Conservation (phyloP, 2,113 vertebrate species). For the Calidris pugnax region DNA sequence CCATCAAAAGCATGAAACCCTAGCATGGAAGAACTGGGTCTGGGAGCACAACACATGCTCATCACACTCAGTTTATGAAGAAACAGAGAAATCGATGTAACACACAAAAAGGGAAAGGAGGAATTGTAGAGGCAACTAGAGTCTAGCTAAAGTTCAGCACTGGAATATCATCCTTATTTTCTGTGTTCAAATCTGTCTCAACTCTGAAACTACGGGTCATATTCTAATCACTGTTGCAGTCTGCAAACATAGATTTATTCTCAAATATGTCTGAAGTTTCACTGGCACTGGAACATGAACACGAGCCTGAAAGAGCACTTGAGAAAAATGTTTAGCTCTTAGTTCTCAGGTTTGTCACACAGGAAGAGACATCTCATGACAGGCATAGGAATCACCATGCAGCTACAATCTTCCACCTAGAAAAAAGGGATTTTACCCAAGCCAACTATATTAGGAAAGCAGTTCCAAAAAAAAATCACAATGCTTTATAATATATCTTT, state of each 20-base stretch:
- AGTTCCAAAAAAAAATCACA: not conserved
- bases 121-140: not conserved
- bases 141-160: not conserved
- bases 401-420: not conserved
- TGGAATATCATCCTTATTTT: not conserved
- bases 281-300: not conserved
- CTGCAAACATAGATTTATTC: not conserved
- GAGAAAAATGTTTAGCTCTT: not conserved
- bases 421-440: not conserved
- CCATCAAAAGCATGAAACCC: not conserved
- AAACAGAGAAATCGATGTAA: not conserved
- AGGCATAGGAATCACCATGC: not conserved
- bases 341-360: not conserved
- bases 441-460: not conserved
- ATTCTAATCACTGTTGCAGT: not conserved
- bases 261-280: not conserved
- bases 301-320: not conserved
- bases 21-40: not conserved
- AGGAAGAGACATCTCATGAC: not conserved
- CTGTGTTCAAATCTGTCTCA: not conserved
- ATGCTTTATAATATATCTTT: not conserved
- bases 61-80: not conserved
- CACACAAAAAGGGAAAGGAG: not conserved
- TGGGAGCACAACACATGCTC: not conserved
- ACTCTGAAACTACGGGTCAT: not conserved